Evolutionary conservation across 2,113 vertebrate species (phyloP).

Genomic region (Neoarius graeffei): DNA sequence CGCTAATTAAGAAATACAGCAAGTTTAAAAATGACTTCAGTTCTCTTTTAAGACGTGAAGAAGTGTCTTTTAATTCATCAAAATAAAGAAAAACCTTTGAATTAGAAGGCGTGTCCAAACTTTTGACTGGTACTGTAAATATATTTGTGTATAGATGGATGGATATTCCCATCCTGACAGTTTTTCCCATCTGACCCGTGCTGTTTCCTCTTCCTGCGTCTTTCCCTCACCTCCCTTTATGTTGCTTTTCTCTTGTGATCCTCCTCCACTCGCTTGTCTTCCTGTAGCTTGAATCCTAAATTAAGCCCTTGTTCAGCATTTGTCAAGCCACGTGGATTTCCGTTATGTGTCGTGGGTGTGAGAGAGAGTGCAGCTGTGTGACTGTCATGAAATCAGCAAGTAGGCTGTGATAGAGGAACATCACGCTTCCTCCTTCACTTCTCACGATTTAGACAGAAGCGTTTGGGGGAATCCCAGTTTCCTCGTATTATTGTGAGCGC

Average conservation of each 20-base stretch:
- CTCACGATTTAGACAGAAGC: neutral
- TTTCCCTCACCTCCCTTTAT: neutral
- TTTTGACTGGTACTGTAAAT: too few relatives aligned
- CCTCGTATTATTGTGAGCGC: neutral
- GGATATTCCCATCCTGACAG: neutral
- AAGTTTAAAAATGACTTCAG: too few relatives aligned
- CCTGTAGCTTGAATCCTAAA: conserved; percentile 4
- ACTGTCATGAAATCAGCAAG: neutral
- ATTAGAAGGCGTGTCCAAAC: too few relatives aligned
- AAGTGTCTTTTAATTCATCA: too few relatives aligned
- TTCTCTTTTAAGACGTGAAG: too few relatives aligned
- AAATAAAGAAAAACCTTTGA: too few relatives aligned
- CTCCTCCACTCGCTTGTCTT: neutral
- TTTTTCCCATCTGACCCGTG: neutral
- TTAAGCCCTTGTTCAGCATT: conserved; percentile 37
- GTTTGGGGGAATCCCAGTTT: neutral
- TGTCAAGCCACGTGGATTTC: neutral
- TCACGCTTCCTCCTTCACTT: neutral
- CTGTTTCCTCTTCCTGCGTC: neutral
- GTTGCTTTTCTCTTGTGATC: neutral
- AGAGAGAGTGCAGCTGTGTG: neutral
- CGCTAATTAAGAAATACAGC: too few relatives aligned
- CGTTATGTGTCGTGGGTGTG: neutral
- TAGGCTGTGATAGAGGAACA: neutral
- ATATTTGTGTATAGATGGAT: too few relatives aligned